phyloP scores from a whole-genome alignment of 2,888 invertebrate genomes.

The Cephus runcator region DNA sequence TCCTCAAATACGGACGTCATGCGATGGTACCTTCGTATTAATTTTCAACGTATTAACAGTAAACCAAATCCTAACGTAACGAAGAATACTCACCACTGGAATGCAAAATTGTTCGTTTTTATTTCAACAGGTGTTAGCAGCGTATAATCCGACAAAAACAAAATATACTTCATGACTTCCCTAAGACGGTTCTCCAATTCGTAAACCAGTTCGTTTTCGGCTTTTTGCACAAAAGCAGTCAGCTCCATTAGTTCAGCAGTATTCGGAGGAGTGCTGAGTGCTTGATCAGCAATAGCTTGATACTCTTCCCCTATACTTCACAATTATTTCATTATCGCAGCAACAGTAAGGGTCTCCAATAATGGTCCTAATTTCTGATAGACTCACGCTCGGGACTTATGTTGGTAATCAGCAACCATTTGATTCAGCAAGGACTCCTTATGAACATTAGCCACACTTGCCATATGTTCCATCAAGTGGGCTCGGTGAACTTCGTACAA shows the following conservation, averaged over 20 bases:
- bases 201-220: constrained; percentile 76
- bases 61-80: background rate
- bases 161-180: constrained; percentile 77
- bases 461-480: constrained; percentile 79
- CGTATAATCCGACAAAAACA: constrained; percentile 87
- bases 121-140: constrained; percentile 85
- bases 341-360: background rate
- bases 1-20: constrained; percentile 87
- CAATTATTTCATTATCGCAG: background rate
- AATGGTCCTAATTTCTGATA: background rate
- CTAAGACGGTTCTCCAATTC: constrained; percentile 83
- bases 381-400: constrained; percentile 78
- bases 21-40: constrained; percentile 70
- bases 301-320: constrained; percentile 86
- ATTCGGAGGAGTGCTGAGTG: constrained; percentile 82
- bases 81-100: constrained; percentile 74
- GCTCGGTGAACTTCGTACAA: constrained; percentile 87
- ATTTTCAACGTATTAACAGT: background rate
- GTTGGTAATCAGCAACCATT: constrained; percentile 85
- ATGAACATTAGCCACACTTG: constrained; percentile 75
- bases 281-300: constrained; percentile 80
- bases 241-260: constrained; percentile 89
- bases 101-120: constrained; percentile 87
- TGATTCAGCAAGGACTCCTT: constrained; percentile 76
- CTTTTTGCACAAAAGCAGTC: constrained; percentile 79